phyloP scores from a whole-genome alignment of 2,888 invertebrate genomes.

The Syrista parreyssii region DNA sequence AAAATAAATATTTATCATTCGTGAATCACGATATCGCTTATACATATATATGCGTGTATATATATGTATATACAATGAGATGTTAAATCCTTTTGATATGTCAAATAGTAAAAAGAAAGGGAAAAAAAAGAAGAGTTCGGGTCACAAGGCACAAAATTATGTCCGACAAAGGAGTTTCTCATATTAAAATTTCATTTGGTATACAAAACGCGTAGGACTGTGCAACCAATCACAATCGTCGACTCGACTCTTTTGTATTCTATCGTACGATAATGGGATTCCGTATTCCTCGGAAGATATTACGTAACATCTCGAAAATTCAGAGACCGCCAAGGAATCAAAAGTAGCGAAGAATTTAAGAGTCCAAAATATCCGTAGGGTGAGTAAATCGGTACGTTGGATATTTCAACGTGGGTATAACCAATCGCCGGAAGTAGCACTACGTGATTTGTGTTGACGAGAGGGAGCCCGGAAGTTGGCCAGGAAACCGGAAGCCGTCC shows the following conservation, averaged over 20 bases:
- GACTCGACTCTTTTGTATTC: background rate
- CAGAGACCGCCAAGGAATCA: background rate
- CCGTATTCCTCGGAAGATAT: background rate
- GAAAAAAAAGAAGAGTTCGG: background rate
- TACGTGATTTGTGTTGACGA: constrained; percentile 52
- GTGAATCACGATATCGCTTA: constrained; percentile 31
- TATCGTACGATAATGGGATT: background rate
- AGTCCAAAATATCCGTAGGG: background rate
- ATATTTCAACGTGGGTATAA: background rate
- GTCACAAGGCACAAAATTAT: background rate
- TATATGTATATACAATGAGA: background rate
- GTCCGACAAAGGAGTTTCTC: background rate
- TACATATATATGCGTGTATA: background rate
- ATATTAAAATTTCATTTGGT: background rate
- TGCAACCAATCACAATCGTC: background rate
- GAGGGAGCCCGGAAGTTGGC: constrained; percentile 43
- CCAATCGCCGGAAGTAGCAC: constrained; percentile 41
- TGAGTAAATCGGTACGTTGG: background rate
- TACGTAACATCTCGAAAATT: background rate
- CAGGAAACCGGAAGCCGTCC: constrained; percentile 48
- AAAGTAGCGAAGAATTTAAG: background rate
- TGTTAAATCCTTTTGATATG: background rate
- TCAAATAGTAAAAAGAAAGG: background rate
- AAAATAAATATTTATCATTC: constrained; percentile 43
- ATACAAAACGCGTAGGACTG: background rate